Evolutionary conservation across 1,140 invertebrate species (phyloP).

Genomic region (Trichonephila clavata): DNA sequence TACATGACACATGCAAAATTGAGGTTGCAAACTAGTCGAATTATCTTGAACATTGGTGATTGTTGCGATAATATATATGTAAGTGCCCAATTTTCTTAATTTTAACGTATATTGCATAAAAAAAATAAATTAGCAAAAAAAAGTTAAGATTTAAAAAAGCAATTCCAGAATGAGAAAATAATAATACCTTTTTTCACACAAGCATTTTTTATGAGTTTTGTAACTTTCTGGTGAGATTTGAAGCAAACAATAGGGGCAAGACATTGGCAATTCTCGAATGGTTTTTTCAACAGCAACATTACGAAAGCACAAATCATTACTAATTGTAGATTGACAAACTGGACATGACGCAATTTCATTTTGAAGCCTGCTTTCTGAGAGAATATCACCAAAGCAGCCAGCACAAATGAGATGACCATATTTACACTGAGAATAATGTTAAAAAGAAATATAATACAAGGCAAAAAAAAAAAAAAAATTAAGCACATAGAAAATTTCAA

Average conservation of each 20-base stretch:
- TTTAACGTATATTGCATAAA: no score
- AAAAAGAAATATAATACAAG: background rate
- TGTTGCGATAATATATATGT: no score
- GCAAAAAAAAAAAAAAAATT: no score
- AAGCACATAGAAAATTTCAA: no score
- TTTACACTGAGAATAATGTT: conserved; percentile 87
- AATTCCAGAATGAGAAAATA: background rate
- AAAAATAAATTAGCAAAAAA: no score
- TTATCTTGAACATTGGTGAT: no score
- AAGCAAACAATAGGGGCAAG: conserved; percentile 93
- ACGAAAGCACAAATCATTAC: conserved; percentile 83
- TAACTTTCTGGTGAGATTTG: conserved; percentile 93
- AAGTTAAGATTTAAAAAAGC: no score
- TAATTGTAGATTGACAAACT: conserved; percentile 96
- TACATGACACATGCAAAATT: no score
- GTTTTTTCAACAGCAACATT: conserved; percentile 97
- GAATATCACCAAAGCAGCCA: conserved; percentile 96
- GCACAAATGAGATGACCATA: conserved; percentile 99
- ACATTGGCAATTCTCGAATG: conserved; percentile 93
- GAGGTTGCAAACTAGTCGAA: no score
- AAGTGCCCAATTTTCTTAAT: no score
- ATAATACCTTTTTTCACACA: conserved; percentile 90
- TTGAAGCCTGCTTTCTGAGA: conserved; percentile 94
- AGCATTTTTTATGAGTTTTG: conserved; percentile 90
- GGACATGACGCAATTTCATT: conserved; percentile 96